Base-by-base conservation (phyloP, 2,113 vertebrate species). In the Piliocolobus tephrosceles region DNA sequence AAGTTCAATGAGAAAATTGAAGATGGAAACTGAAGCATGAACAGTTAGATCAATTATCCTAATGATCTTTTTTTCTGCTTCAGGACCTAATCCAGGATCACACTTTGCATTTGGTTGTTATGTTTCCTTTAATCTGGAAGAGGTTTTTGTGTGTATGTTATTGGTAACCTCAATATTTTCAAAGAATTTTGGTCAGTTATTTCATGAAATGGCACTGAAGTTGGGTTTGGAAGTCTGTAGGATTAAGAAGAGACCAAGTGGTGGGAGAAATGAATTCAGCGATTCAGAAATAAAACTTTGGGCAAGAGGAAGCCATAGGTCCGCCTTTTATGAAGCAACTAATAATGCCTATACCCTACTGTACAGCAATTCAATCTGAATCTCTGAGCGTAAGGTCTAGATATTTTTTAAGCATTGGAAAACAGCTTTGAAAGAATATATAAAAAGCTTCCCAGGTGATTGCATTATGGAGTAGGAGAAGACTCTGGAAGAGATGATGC, bases 401-500 rank as follows among this genome's bases (percentile, higher is more conserved):
- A n/a, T 38, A 85, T 88, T 92, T 85, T 66, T 35, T 90, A 94
- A 78, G 23, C 22, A 9, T 50, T 20, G 32, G 10, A 35, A 50
- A 20, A 79, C 20, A 20, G 7, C 76, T 79, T 79, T 35, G 10
- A 50, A 79, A 50, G n/a, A 3, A 32, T 35, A 85, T 81, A 85
- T 85, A 55, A 40, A 88, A 92, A 64, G 35, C 16, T 64, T 82
- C 43, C 23, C 73, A 88, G 17, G 52, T 86, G 50, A 93, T 18
- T 93, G 32, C 52, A 94, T 87, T 55, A 73, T 58, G 40, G 20
- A 38, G 17, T 58, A 11, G 16, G 55, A 17, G 73, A 95, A 91
- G 83, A 79, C 73, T 66, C 76, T 81, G 40, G 96, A 91, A 96
- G 61, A 93, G 90, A 66, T 90, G 88, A 94, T 72, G 23, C 50